Percentiles rank a stretch among this genome's conserved stretches.
These are phyloP conservation scores for Conger conger DNA, from an alignment of 2,113 vertebrate genomes.

Conservation along the genomic window DNA sequence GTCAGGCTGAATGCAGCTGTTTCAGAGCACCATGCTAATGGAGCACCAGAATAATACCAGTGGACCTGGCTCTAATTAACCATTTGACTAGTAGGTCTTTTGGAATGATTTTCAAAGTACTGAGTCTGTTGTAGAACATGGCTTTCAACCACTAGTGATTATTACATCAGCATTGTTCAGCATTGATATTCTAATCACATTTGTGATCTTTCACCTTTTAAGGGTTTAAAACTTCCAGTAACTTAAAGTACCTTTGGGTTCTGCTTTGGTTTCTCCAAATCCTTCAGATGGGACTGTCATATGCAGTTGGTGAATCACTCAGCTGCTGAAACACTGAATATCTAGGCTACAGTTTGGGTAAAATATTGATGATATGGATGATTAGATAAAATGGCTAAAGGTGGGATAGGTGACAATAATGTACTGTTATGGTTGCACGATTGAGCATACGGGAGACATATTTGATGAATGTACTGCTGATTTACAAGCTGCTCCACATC, in stretches of 20 bases:
- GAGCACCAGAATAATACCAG: too few relatives aligned
- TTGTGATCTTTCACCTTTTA: too few relatives aligned
- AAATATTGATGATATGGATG: background rate
- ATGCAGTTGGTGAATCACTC: background rate
- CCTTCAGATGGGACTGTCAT: background rate
- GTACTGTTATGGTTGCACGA: background rate
- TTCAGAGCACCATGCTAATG: background rate
- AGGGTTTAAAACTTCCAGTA: too few relatives aligned
- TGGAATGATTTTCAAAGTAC: too few relatives aligned
- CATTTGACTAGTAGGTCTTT: too few relatives aligned
- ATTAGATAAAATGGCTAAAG: background rate
- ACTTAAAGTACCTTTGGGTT: background rate
- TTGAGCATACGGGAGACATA: background rate
- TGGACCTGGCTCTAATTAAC: background rate
- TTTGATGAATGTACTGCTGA: background rate
- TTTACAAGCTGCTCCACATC: background rate
- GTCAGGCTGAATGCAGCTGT: background rate
- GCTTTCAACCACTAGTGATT: too few relatives aligned
- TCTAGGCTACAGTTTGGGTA: background rate
- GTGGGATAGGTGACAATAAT: background rate
- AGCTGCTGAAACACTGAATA: background rate
- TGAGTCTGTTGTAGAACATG: too few relatives aligned
- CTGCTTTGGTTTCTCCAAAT: background rate
- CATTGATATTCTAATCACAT: too few relatives aligned
- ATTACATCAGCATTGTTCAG: too few relatives aligned